These are phyloP conservation scores for Trichomycterus rosablanca DNA, from an alignment of 2,113 vertebrate genomes.

Conservation along the genomic window DNA sequence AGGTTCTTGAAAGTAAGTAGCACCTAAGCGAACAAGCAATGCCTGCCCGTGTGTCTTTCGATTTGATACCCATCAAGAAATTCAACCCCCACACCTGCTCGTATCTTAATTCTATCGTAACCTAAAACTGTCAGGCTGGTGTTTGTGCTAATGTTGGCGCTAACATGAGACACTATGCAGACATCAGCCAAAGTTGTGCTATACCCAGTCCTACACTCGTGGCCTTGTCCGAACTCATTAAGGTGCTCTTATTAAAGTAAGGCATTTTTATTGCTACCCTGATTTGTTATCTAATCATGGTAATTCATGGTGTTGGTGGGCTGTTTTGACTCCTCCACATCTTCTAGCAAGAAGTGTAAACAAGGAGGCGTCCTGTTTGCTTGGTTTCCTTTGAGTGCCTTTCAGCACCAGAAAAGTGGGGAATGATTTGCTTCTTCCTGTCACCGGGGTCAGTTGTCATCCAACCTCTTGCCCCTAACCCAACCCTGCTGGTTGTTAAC, in stretches of 20 bases:
- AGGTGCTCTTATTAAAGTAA: too few species aligned
- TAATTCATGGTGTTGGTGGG: too few species aligned
- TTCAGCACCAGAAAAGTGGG: slow-evolving; percentile 4
- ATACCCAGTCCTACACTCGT: background rate
- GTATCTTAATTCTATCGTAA: slow-evolving; percentile 18
- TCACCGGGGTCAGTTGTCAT: slow-evolving; percentile 12
- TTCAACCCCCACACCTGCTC: slow-evolving; percentile 17
- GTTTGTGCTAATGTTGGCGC: background rate
- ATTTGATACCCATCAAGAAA: slow-evolving; percentile 22
- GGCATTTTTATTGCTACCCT: too few species aligned
- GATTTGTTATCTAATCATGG: too few species aligned
- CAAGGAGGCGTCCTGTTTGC: slow-evolving; percentile 31
- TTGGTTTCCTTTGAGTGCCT: slow-evolving; percentile 13
- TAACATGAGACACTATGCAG: background rate
- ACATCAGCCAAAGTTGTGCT: background rate
- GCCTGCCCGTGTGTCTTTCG: too few species aligned
- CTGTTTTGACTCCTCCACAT: background rate
- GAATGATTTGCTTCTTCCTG: slow-evolving; percentile 3
- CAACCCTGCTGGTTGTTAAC: slow-evolving; percentile 1
- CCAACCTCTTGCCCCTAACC: background rate
- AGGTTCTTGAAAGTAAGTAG: slow-evolving; percentile 1
- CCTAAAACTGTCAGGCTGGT: too few species aligned
- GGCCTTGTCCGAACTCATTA: too few species aligned
- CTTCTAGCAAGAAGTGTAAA: slow-evolving; percentile 28
- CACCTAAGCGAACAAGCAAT: background rate